phyloP scores from a whole-genome alignment of 2,113 vertebrate species.

The Psittacus erithacus region DNA sequence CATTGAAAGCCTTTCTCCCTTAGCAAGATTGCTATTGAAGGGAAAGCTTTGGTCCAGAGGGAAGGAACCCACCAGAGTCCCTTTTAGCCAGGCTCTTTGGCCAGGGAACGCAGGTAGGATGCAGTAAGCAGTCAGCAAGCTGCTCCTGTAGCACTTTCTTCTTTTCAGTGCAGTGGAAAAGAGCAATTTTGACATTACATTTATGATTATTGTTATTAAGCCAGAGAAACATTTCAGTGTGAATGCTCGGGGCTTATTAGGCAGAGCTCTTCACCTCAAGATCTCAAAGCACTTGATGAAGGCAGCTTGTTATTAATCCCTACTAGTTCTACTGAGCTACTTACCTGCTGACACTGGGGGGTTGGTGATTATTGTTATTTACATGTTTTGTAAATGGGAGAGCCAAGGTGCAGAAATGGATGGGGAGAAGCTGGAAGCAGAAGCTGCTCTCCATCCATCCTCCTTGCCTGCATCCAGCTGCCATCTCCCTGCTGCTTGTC shows the following conservation, averaged over 20 bases:
- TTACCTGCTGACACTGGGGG: neutral
- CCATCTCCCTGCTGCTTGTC: neutral
- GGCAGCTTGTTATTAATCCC: slow-evolving; percentile 11
- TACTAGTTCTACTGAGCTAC: neutral
- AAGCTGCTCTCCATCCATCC: neutral
- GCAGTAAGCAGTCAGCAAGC: neutral
- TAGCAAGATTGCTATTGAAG: neutral
- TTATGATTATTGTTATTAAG: slow-evolving; percentile 5
- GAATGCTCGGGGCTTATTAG: slow-evolving; percentile 1
- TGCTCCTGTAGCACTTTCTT: neutral
- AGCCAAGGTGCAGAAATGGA: neutral
- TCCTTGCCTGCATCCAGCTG: neutral
- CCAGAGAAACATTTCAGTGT: neutral
- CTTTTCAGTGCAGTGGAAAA: neutral
- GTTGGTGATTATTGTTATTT: neutral
- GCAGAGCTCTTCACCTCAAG: slow-evolving; percentile 3
- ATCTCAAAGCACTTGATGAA: slow-evolving; percentile 14
- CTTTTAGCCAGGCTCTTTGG: neutral
- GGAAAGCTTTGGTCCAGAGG: neutral
- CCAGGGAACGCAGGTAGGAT: neutral
- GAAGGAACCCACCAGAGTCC: neutral
- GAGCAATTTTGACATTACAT: neutral
- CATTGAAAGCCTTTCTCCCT: neutral
- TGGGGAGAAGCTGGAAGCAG: neutral
- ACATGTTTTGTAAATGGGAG: neutral